These are phyloP conservation scores for Pyralis farinalis DNA, from an alignment of 2,888 invertebrate genomes.

Conservation along the genomic window DNA sequence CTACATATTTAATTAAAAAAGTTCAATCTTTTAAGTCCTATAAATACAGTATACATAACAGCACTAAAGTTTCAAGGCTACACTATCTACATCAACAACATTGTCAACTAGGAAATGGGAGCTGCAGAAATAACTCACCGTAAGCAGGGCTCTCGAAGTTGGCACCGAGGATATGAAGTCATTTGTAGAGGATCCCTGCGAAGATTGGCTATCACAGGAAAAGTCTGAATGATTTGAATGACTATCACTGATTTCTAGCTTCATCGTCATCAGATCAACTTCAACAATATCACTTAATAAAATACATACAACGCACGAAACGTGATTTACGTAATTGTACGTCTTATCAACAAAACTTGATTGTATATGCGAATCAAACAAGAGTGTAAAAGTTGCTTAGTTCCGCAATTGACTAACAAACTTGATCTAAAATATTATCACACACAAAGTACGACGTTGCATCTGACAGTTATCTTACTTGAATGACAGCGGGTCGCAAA, in stretches of 20 bases:
- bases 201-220: conserved; percentile 82
- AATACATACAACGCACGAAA: conserved; percentile 9
- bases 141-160: conserved; percentile 55
- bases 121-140: conserved; percentile 46
- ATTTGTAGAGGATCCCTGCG: conserved; percentile 79
- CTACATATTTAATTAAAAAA: too few species aligned
- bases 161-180: conserved; percentile 59
- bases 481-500: conserved; percentile 45
- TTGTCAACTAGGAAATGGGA: conserved; percentile 3
- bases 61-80: neutral
- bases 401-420: conserved; percentile 37
- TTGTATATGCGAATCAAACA: conserved; percentile 28
- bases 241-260: conserved; percentile 82
- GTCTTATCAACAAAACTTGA: conserved; percentile 28
- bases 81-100: neutral
- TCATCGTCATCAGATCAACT: conserved; percentile 75
- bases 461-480: conserved; percentile 54
- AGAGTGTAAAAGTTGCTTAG: too few species aligned
- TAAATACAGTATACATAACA: neutral
- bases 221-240: conserved; percentile 82
- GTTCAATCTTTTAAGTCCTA: too few species aligned
- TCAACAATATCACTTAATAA: conserved; percentile 19
- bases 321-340: conserved; percentile 43
- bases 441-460: conserved; percentile 32
- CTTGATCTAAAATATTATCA: conserved; percentile 16